Evolutionary conservation across 2,113 vertebrate genomes (phyloP).

Genomic region (Dryoscopus gambensis): DNA sequence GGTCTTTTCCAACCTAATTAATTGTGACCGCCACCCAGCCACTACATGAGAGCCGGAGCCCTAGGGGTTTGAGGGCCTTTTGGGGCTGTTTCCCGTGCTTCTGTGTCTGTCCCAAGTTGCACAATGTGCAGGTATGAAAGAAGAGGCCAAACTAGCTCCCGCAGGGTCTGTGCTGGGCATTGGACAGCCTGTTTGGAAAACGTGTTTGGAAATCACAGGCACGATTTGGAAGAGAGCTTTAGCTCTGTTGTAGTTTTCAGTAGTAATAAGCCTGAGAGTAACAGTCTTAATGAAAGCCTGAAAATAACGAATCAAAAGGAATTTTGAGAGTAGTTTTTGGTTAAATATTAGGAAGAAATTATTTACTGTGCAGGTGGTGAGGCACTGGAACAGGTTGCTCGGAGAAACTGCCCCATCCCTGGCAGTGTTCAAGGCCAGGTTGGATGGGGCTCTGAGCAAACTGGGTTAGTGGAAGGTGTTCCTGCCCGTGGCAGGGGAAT

Average conservation of each 20-base stretch:
- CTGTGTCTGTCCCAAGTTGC: accelerated
- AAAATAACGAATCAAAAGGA: background rate
- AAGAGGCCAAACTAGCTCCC: accelerated
- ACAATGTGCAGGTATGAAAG: accelerated
- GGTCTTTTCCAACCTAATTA: background rate
- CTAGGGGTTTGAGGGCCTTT: accelerated
- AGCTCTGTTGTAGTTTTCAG: background rate
- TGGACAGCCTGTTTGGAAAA: background rate
- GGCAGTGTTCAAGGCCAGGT: background rate
- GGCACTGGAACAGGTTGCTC: too few relatives aligned
- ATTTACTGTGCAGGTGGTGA: background rate
- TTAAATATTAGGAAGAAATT: background rate
- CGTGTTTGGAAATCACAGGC: accelerated
- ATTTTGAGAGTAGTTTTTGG: background rate
- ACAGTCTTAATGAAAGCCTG: background rate
- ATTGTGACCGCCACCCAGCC: accelerated
- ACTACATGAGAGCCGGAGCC: accelerated
- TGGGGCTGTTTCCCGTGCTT: accelerated
- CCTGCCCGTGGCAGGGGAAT: background rate
- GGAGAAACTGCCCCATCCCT: background rate
- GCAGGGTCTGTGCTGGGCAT: accelerated
- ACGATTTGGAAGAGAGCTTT: background rate
- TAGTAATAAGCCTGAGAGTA: background rate
- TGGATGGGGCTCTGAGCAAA: background rate
- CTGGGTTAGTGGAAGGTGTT: background rate